Percentiles rank a stretch among this genome's conserved stretches.
phyloP scores from a whole-genome alignment of 2,113 vertebrate species.

The Pseudolaguvia tuberculata region DNA sequence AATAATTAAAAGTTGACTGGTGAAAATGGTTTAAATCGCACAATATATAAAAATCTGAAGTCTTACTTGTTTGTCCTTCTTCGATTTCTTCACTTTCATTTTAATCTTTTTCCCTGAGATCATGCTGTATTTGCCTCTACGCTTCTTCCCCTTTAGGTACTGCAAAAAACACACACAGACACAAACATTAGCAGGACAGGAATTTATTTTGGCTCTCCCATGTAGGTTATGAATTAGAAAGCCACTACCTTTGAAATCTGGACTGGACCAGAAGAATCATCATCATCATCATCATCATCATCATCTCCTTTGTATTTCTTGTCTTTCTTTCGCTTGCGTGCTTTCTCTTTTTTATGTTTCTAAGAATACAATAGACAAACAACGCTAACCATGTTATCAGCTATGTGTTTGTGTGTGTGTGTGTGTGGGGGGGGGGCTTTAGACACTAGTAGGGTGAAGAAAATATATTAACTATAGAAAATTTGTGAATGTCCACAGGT shows the following conservation, averaged over 20 bases:
- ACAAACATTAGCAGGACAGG: neutral
- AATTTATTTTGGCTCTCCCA: neutral
- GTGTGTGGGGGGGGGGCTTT: too few species aligned
- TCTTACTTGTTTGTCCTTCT: constrained; percentile 84
- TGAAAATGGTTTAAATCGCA: neutral
- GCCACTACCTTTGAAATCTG: constrained; percentile 81
- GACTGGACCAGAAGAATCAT: constrained; percentile 71
- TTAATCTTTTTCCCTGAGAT: constrained; percentile 91
- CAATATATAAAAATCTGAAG: neutral
- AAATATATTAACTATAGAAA: neutral
- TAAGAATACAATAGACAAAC: constrained; percentile 37
- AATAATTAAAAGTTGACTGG: too few species aligned
- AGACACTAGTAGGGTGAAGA: too few species aligned
- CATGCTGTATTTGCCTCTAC: constrained; percentile 84
- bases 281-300: too few species aligned
- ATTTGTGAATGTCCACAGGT: neutral
- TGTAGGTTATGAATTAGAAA: neutral
- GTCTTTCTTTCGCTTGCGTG: constrained; percentile 79
- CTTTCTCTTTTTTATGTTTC: constrained; percentile 83
- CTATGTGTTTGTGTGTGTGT: neutral
- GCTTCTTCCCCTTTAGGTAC: constrained; percentile 84
- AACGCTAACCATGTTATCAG: neutral
- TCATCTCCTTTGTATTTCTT: constrained; percentile 76
- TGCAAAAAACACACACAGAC: constrained; percentile 55
- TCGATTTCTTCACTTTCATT: constrained; percentile 90